phyloP scores from a whole-genome alignment of 1,140 invertebrate species.

The Bombus ignitus region DNA sequence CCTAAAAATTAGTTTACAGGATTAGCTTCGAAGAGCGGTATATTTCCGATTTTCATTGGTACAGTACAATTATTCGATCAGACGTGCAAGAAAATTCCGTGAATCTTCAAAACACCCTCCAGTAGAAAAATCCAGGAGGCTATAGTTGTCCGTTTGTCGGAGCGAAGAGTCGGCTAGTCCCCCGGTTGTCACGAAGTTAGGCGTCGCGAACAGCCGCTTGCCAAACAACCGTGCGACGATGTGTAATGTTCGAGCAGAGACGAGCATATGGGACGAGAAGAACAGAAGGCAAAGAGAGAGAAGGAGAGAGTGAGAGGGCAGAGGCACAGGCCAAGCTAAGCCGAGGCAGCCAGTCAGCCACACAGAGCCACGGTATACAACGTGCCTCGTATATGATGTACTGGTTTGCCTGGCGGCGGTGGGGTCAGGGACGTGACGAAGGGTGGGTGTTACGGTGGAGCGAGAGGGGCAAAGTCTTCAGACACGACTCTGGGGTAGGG shows the following conservation, averaged over 20 bases:
- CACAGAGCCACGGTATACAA: slow-evolving; percentile 35
- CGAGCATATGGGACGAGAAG: slow-evolving; percentile 50
- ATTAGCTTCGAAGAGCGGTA: too few species aligned
- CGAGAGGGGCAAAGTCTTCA: slow-evolving; percentile 49
- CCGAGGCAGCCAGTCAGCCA: slow-evolving; percentile 29
- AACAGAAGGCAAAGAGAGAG: slow-evolving; percentile 31
- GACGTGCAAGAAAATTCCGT: too few species aligned
- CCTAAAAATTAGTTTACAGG: too few species aligned
- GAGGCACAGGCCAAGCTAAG: slow-evolving; percentile 18
- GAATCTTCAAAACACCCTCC: too few species aligned
- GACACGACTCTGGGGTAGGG: slow-evolving; percentile 27
- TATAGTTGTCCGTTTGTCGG: background rate
- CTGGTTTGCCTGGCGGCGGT: slow-evolving; percentile 61
- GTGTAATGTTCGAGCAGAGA: slow-evolving; percentile 56
- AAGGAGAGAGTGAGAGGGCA: slow-evolving; percentile 19
- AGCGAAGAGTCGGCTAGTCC: background rate
- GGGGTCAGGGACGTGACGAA: slow-evolving; percentile 61
- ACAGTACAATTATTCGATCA: too few species aligned
- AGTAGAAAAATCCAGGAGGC: too few species aligned
- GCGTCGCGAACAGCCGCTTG: slow-evolving; percentile 29
- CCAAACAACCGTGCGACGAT: slow-evolving; percentile 46
- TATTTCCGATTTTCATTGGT: too few species aligned
- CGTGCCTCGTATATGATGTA: slow-evolving; percentile 66
- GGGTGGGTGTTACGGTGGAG: slow-evolving; percentile 60
- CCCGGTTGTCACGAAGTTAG: background rate